Conservation (phyloP, 2,113 vertebrate genomes). For the Lasiurus cinereus region DNA sequence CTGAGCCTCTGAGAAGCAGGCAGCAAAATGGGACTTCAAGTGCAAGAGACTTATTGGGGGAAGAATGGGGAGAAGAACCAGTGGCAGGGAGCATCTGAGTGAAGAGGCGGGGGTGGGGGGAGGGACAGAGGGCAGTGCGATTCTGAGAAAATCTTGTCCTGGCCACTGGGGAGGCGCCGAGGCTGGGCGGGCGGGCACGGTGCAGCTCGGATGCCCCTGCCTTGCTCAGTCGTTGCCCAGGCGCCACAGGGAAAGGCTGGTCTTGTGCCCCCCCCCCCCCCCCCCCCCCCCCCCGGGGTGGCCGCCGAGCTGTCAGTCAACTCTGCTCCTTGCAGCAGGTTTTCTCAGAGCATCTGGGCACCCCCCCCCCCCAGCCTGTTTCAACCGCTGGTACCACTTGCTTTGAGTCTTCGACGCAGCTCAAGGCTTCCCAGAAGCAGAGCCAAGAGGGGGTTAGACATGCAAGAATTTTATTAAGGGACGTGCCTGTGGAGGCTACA, state of each 20-base stretch:
- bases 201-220: fast-evolving
- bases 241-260: background rate
- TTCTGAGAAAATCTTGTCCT: background rate
- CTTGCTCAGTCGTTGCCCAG: background rate
- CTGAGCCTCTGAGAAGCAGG: background rate
- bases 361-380: fast-evolving
- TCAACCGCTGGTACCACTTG: no score
- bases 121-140: background rate
- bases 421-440: background rate
- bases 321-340: background rate
- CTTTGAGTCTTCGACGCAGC: background rate
- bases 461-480: background rate
- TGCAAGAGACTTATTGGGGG: background rate
- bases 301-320: background rate
- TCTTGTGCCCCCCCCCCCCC: no score
- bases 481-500: background rate
- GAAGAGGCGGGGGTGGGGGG: background rate
- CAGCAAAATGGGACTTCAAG: background rate
- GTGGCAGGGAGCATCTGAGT: background rate
- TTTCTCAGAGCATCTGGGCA: no score
- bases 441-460: background rate
- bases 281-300: no score
- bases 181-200: background rate
- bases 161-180: background rate
- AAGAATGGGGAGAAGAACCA: no score